These are phyloP conservation scores for Anorthoa munda DNA, from an alignment of 2,888 invertebrate genomes.

Conservation along the genomic window DNA sequence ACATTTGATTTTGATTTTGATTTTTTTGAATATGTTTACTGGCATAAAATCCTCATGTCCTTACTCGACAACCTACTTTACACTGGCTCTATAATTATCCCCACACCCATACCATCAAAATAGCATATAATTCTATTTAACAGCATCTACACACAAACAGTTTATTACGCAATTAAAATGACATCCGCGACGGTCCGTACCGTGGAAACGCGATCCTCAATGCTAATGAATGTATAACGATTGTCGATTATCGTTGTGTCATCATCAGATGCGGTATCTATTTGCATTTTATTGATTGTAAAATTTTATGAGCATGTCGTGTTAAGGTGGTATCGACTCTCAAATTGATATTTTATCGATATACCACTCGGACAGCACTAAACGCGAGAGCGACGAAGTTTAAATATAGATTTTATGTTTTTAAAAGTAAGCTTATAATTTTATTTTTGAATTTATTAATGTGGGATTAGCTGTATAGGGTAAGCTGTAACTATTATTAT, in stretches of 20 bases:
- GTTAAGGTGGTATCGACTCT: slow-evolving; percentile 78
- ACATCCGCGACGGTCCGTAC: slow-evolving; percentile 43
- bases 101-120: slow-evolving; percentile 23
- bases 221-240: slow-evolving; percentile 76
- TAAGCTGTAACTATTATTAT: slow-evolving; percentile 50
- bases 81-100: slow-evolving; percentile 14
- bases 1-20: no score
- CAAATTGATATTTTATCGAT: slow-evolving; percentile 84
- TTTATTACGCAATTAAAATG: slow-evolving; percentile 58
- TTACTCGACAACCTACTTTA: background rate
- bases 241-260: slow-evolving; percentile 77
- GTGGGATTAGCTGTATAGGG: slow-evolving; percentile 59
- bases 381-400: slow-evolving; percentile 67
- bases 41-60: background rate
- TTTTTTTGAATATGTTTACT: background rate
- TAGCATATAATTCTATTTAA: slow-evolving; percentile 47
- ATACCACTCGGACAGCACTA: slow-evolving; percentile 62
- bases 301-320: slow-evolving; percentile 83
- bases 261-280: slow-evolving; percentile 78
- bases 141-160: slow-evolving; percentile 49
- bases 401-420: slow-evolving; percentile 65
- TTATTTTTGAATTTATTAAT: slow-evolving; percentile 66
- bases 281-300: slow-evolving; percentile 84
- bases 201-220: slow-evolving; percentile 62
- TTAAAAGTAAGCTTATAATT: slow-evolving; percentile 67